phyloP scores from a whole-genome alignment of 2,888 invertebrate genomes.

The Ctena decussata region DNA sequence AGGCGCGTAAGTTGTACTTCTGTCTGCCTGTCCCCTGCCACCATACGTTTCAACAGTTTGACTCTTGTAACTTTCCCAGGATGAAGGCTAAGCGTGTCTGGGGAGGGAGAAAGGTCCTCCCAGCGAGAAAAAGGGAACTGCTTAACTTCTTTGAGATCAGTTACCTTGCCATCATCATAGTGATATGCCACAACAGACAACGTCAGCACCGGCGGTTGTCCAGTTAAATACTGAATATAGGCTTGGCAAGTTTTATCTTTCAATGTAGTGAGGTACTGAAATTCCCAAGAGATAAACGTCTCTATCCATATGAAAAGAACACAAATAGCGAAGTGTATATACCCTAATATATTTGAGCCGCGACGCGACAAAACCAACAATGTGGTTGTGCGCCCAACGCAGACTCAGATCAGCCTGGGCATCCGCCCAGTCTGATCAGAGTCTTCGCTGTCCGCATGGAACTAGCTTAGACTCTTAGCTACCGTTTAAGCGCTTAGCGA shows the following conservation, averaged over 20 bases:
- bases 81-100: not conserved
- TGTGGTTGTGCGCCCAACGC: no score
- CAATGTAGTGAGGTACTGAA: not conserved
- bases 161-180: not conserved
- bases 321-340: not conserved
- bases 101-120: not conserved
- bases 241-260: not conserved
- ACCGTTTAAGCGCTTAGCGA: no score
- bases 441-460: no score
- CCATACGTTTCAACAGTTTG: not conserved
- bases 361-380: no score
- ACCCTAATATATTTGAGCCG: no score
- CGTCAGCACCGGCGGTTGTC: not conserved
- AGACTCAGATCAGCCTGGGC: no score
- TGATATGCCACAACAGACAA: not conserved
- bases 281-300: conserved; percentile 3
- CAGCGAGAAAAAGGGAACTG: not conserved
- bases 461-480: no score
- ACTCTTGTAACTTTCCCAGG: conserved; percentile 10
- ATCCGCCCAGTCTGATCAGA: no score
- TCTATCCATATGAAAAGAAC: not conserved
- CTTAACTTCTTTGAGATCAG: not conserved
- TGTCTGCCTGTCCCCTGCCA: not conserved
- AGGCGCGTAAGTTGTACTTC: not conserved
- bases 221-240: not conserved